Evolutionary conservation across 2,113 vertebrate genomes (phyloP), one percentile per base, ranked within the genome.

Genomic region (Columbina picui): DNA sequence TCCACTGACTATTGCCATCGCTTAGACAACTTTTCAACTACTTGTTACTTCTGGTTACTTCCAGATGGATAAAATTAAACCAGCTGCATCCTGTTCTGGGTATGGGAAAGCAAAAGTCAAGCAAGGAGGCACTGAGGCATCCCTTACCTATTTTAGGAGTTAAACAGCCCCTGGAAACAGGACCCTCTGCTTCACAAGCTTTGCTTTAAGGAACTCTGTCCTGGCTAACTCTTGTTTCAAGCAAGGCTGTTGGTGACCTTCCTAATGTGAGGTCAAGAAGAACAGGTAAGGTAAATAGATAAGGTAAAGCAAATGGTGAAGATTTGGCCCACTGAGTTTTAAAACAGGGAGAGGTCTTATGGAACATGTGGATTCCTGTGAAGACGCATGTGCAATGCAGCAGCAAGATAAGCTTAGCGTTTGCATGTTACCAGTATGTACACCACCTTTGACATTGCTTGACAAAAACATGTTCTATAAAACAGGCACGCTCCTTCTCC

Each of bases 401-500:
- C 10, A 4, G 67, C 55, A 38, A 63, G n/a, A 73, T 41, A 83
- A 74, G 43, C 34, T 69, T 76, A 50, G 26, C 16, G 7, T 80
- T 79, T 55, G 65, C 69, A 85, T 76, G 38, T 90, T 92, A 76
- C 74, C 57, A 64, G 25, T 26, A 38, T 57, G 34, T 69, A 19
- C 38, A 73, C 73, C 75, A 91, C 86, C 95, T 94, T 73, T 77
- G 79, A 80, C 82, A 95, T 8, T 47, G 60, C 49, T 71, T 87
- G 83, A 74, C 70, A 93, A 87, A 94, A 92, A 10, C 39, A 57
- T 61, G 34, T 41, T 91, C 91, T 82, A 88, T 82, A 67, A 88
- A 95, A 84, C 90, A 95, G 74, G 43, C 81, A 88, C 11, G 13
- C 49, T 95, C 78, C 78, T 78, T 92, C 67, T 84, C 86, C 10